Evolutionary conservation across 1,140 invertebrate genomes (phyloP).

Genomic region (Bombus pascuorum): DNA sequence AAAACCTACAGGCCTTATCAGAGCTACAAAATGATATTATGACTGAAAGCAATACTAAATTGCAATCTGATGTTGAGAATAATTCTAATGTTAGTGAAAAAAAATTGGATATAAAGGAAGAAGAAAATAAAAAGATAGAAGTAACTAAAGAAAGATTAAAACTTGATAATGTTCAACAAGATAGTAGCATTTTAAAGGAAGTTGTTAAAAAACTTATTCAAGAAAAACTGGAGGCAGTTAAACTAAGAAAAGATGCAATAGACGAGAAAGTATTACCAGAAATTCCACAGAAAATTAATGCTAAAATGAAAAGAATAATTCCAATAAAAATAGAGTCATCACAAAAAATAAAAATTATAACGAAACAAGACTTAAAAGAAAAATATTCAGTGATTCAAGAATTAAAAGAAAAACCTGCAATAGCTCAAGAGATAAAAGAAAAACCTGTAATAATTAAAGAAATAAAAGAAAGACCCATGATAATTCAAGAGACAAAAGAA

Average conservation of each 20-base stretch:
- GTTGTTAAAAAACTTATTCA: conserved; percentile 77
- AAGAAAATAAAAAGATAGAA: conserved; percentile 2
- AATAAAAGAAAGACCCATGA: conserved; percentile 42
- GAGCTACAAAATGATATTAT: conserved; percentile 10
- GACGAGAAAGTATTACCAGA: conserved; percentile 57
- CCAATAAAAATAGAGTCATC: conserved; percentile 40
- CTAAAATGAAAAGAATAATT: conserved; percentile 39
- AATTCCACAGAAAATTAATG: conserved; percentile 44
- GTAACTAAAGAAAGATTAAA: conserved; percentile 43
- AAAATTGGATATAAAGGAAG: conserved; percentile 20
- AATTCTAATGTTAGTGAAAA: conserved; percentile 6
- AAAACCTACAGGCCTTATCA: not conserved
- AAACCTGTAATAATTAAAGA: conserved; percentile 31
- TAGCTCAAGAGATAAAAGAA: conserved; percentile 43
- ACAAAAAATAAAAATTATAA: conserved; percentile 60
- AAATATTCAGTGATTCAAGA: conserved; percentile 31
- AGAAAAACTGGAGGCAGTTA: conserved; percentile 75
- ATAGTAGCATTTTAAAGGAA: conserved; percentile 72
- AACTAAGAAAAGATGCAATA: conserved; percentile 57
- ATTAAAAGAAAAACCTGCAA: conserved; percentile 43
- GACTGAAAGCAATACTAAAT: conserved; percentile 21
- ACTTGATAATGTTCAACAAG: conserved; percentile 40
- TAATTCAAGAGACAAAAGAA: conserved; percentile 44
- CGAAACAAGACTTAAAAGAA: conserved; percentile 50
- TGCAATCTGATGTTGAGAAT: conserved; percentile 34